Evolutionary conservation across 2,797 vertebrate species (phyloP).

Genomic region (Sebastiscus albofasciatus): DNA sequence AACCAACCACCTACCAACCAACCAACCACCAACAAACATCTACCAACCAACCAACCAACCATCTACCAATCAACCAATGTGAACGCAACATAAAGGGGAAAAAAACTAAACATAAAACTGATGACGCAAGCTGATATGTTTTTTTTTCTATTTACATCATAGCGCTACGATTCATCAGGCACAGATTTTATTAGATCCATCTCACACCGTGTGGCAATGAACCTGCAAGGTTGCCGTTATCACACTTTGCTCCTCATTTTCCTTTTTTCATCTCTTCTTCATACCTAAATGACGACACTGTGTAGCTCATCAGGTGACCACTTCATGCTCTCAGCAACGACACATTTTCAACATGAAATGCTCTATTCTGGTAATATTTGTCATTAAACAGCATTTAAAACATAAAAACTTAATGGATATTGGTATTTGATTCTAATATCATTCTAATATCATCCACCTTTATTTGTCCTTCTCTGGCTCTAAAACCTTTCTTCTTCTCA

Average conservation of each 20-base stretch:
- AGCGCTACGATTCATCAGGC: background rate
- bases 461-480: background rate
- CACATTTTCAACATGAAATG: background rate
- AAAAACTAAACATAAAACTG: too few relatives aligned
- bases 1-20: too few relatives aligned
- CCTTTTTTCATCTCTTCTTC: background rate
- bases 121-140: too few relatives aligned
- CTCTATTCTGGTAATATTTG: background rate
- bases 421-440: background rate
- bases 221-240: too few relatives aligned
- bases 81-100: too few relatives aligned
- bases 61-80: too few relatives aligned
- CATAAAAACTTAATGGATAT: slow-evolving; percentile 10
- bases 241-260: too few relatives aligned
- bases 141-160: background rate
- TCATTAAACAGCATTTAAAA: slow-evolving; percentile 10
- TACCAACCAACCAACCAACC: too few relatives aligned
- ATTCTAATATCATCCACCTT: background rate
- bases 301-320: background rate
- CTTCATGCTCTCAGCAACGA: background rate
- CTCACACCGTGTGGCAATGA: too few relatives aligned
- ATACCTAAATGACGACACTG: background rate
- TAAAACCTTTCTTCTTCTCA: background rate
- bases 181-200: background rate
- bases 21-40: too few relatives aligned